phyloP scores from a whole-genome alignment of 2,113 vertebrate species.

The Mus musculus region DNA sequence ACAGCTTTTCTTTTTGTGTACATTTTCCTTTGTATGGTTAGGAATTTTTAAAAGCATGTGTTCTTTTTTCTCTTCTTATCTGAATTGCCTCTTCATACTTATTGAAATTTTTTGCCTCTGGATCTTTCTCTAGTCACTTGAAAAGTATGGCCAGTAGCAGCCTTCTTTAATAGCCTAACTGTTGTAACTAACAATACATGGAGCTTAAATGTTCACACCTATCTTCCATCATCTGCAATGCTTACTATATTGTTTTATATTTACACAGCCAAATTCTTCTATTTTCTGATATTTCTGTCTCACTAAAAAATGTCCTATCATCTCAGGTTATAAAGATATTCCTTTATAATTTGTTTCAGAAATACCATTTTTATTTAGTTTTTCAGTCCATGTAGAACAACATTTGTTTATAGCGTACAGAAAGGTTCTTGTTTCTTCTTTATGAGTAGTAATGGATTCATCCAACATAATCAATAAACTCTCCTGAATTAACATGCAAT shows the following conservation, averaged over 20 bases:
- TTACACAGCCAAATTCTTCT: neutral
- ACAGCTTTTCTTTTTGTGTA: neutral
- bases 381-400: neutral
- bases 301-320: neutral
- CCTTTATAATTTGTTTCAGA: neutral
- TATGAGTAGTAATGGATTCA: conserved; percentile 8
- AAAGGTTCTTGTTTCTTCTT: neutral
- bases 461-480: neutral
- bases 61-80: neutral
- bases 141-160: neutral
- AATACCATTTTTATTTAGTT: neutral
- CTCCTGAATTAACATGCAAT: conserved; percentile 14
- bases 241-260: neutral
- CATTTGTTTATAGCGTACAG: neutral
- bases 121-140: neutral
- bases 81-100: neutral
- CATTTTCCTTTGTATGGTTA: neutral
- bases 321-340: neutral
- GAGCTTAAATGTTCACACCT: neutral
- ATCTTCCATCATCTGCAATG: neutral
- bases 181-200: neutral
- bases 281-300: neutral
- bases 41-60: neutral
- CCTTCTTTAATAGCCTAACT: neutral
- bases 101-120: neutral